Conservation (phyloP, 2,113 vertebrate genomes). For the Corynorhinus townsendii region DNA sequence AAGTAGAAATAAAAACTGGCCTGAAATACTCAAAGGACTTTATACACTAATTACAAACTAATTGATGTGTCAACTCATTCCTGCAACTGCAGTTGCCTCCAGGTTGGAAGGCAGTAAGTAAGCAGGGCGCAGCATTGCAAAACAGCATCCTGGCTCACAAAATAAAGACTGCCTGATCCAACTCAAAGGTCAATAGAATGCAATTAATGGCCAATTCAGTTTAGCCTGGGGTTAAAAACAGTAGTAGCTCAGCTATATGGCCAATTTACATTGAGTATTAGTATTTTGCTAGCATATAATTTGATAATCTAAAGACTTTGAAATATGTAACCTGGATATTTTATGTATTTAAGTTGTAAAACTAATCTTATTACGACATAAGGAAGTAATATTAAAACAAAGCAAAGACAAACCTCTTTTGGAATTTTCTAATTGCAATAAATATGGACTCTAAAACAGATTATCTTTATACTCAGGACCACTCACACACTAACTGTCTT, state of each 20-base stretch:
- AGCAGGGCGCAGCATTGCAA: not conserved
- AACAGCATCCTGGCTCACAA: not conserved
- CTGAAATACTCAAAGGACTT: not conserved
- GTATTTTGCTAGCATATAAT: not conserved
- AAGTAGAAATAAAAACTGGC: not conserved
- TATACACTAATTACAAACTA: conserved; percentile 37
- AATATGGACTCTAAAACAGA: not conserved
- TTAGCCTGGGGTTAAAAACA: not conserved
- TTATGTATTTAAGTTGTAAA: not conserved
- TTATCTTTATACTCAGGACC: not conserved
- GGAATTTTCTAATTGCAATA: not conserved
- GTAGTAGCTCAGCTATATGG: not conserved
- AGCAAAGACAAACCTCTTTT: not conserved
- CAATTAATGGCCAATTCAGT: conserved; percentile 40
- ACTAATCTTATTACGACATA: not conserved
- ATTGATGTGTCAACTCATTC: conserved; percentile 28
- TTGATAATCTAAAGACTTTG: not conserved
- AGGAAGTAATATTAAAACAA: not conserved
- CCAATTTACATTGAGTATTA: not conserved
- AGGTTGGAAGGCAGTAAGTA: not conserved
- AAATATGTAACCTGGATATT: not conserved
- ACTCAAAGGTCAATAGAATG: not conserved
- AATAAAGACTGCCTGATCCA: conserved; percentile 4
- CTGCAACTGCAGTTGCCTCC: not conserved
- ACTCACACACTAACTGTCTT: not conserved